Evolutionary conservation across 2,113 vertebrate genomes (phyloP), one percentile per base, ranked within the genome.

Genomic region (Tauraco erythrolophus): DNA sequence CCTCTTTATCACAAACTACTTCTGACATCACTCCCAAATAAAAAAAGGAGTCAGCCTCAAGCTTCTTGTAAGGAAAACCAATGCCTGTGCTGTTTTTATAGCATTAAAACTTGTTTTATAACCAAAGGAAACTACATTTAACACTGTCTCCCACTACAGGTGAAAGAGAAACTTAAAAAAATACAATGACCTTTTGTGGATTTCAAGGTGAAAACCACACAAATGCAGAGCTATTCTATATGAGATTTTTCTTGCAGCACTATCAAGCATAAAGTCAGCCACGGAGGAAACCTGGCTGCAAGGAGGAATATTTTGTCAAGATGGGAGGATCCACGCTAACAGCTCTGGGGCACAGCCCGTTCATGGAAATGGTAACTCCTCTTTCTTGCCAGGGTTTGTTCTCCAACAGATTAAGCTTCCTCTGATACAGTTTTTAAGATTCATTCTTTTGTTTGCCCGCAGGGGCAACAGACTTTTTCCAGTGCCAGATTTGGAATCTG

Each of bases 211-310:
- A 76, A 80, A 62, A 8, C 3, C 30, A 33, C 30, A 4, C 2
- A 12, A 31, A 39, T 0, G 4, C 50, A 68, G 56, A 75, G 78
- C 27, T 24, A 10, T 4, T 37, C 31, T 23, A 24, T 3, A 2
- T 1, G 45, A 56, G 54, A 6, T 17, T 2, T 74, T 53, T 31
- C 31, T 6, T 1, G 5, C 51, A 25, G 56, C 25, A 10, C 5
- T 25, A 19, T 24, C 61, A 39, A 56, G 57, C 79, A 33, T 0
- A 1, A 41, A 50, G 22, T 3, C 84, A 87, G 43, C 35, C 58
- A 10, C 0, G 0, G n/a, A 62, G 35, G 21, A 33, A 23, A 10
- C 23, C 11, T 4, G 41, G 33, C 33, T 14, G 2, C 45, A 10
- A 8, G 45, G 30, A 50, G 61, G 60, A 75, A 5, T 6, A 27